Conservation (phyloP, 1,140 invertebrate species). For the Bombus haemorrhoidalis region DNA sequence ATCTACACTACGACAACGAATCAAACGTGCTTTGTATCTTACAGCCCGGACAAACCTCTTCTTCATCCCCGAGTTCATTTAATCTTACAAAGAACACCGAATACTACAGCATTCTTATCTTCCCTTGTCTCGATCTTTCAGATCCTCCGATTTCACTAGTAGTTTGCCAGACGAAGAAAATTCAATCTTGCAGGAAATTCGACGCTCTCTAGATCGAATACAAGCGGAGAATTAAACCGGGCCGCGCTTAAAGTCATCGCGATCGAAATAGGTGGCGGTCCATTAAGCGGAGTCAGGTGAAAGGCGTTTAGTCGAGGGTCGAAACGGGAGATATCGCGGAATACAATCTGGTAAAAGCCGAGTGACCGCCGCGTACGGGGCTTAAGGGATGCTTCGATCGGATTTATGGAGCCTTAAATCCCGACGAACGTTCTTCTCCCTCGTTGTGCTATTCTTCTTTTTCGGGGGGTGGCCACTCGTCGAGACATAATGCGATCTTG, state of each 20-base stretch:
- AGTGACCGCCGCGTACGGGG: constrained; percentile 65
- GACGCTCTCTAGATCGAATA: background rate
- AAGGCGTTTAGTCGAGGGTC: constrained; percentile 47
- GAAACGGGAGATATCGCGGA: constrained; percentile 63
- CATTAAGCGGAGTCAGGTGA: constrained; percentile 48
- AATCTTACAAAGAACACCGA: background rate
- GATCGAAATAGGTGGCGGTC: constrained; percentile 25
- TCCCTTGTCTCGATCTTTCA: background rate
- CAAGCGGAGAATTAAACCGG: constrained; percentile 17
- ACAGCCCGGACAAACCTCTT: no score
- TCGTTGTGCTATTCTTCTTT: constrained; percentile 32
- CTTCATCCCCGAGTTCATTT: background rate
- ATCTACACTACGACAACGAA: background rate
- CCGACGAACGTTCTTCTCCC: constrained; percentile 56
- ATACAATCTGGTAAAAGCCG: constrained; percentile 78
- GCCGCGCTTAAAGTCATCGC: constrained; percentile 28
- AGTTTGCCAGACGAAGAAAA: background rate
- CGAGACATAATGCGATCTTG: constrained; percentile 44
- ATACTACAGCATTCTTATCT: background rate
- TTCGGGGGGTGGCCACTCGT: constrained; percentile 26
- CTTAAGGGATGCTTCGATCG: constrained; percentile 71
- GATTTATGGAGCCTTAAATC: constrained; percentile 80
- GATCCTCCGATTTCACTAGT: background rate
- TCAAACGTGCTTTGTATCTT: background rate
- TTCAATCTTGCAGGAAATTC: constrained; percentile 1